phyloP scores from a whole-genome alignment of 2,797 vertebrate species.

The Odontamblyopus rebecca region DNA sequence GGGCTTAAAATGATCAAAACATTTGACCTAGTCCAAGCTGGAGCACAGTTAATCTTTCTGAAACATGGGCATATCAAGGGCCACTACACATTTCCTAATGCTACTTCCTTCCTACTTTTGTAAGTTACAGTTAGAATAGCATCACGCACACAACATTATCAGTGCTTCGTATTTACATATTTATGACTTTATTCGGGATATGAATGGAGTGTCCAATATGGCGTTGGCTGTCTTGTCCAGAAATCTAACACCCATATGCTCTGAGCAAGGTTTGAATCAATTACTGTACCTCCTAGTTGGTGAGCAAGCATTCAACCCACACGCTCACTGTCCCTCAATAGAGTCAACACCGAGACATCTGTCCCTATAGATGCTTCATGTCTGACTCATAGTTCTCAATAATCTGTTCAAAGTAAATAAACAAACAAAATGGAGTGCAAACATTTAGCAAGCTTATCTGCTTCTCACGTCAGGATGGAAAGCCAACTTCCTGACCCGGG shows the following conservation, averaged over 20 bases:
- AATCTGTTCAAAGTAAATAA: conserved; percentile 62
- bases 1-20: conserved; percentile 49
- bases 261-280: neutral
- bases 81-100: conserved; percentile 1
- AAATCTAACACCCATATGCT: neutral
- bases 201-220: too few species aligned
- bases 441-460: conserved; percentile 67
- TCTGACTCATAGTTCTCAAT: conserved; percentile 34
- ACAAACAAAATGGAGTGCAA: conserved; percentile 61
- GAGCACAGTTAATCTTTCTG: conserved; percentile 13
- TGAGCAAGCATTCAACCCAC: neutral
- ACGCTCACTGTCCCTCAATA: neutral
- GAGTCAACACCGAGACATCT: neutral
- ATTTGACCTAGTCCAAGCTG: conserved; percentile 34
- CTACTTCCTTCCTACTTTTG: conserved; percentile 3
- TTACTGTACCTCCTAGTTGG: neutral
- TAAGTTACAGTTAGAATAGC: neutral
- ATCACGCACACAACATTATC: neutral
- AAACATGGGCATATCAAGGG: conserved; percentile 23
- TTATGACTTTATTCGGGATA: too few species aligned
- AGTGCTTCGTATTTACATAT: too few species aligned
- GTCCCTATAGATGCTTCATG: conserved; percentile 22
- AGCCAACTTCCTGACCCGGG: conserved; percentile 71
- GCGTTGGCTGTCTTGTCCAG: too few species aligned
- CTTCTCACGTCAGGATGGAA: conserved; percentile 65